Evolutionary conservation across 2,888 invertebrate genomes (phyloP), one percentile per base, ranked within the genome.

Genomic region (Synergus itoensis): DNA sequence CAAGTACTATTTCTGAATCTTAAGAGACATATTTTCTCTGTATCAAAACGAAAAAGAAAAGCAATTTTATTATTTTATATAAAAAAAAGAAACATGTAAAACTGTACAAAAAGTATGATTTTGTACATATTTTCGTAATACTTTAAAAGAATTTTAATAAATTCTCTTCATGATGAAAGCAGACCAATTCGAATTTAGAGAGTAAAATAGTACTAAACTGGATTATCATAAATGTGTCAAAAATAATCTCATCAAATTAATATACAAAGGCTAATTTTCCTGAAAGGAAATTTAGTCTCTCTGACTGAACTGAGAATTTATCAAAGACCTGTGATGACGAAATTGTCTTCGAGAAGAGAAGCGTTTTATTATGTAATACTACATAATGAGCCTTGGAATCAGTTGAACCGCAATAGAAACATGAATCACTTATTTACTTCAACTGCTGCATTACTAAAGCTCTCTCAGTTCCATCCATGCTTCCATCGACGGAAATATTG

Each of bases 401-500:
- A 36, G n/a, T 21, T 67, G 18, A 67, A 67, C 18, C 45, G 12
- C 43, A 43, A 67, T 67, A 67, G 18, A 14, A 41, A 12, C 8
- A n/a, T 4, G 18, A 18, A 16, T 73, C 48, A 73, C 48, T 73
- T 73, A 73, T 73, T 73, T 73, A 36, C 28, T 73, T 16, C 73
- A 48, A 36, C n/a, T 41, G 40, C 41, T 65, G 18, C 76, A 14
- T 36, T 60, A 41, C 36, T 48, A 45, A 48, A 43, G 53, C 77
- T 64, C 45, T 77, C 48, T 77, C 45, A 14, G 64, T 48, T 53
- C 21, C 45, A 36, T 21, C 21, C 48, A 64, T 64, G 14, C 64
- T 40, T 64, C 21, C 45, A 36, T 16, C 21, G 53, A 41, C 41
- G 45, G 69, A 78, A 78, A 78, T 78, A 65, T 65, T 65, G 76